phyloP scores from a whole-genome alignment of 2,113 vertebrate species.

The Ammodytes marinus region DNA sequence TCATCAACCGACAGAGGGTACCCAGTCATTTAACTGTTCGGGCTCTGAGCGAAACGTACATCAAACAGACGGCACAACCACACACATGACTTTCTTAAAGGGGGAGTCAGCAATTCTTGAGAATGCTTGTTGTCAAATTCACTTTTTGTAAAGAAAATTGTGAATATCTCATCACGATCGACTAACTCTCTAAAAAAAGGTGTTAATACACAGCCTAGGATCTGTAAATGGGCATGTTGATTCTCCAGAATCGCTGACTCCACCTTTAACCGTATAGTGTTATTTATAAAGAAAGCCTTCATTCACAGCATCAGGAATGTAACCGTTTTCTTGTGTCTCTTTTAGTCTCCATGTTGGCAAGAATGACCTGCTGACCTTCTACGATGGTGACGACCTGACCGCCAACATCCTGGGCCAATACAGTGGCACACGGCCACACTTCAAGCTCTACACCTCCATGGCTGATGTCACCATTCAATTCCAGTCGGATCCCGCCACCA shows the following conservation, averaged over 20 bases:
- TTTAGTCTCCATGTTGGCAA: constrained; percentile 90
- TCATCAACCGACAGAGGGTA: constrained; percentile 32
- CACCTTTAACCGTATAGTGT: background rate
- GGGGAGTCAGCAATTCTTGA: too few species aligned
- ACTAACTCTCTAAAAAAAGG: too few species aligned
- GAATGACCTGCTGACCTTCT: constrained; percentile 95
- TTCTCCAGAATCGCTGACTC: too few species aligned
- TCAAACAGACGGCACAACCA: background rate
- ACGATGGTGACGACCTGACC: constrained; percentile 96
- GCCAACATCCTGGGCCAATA: constrained; percentile 96
- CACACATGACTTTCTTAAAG: background rate
- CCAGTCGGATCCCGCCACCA: constrained; percentile 94
- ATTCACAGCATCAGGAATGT: background rate
- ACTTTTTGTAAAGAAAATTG: too few species aligned
- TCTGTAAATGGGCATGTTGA: too few species aligned
- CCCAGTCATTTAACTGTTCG: background rate
- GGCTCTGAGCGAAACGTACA: background rate
- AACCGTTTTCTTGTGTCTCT: background rate
- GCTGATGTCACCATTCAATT: constrained; percentile 97
- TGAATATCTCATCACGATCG: too few species aligned
- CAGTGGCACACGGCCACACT: constrained; percentile 88
- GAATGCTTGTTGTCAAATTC: too few species aligned
- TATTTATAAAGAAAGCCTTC: background rate
- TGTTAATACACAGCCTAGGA: too few species aligned
- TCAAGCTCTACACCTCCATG: constrained; percentile 95